These are phyloP conservation scores for Listronotus oregonensis DNA, from an alignment of 1,140 invertebrate species.

Conservation along the genomic window DNA sequence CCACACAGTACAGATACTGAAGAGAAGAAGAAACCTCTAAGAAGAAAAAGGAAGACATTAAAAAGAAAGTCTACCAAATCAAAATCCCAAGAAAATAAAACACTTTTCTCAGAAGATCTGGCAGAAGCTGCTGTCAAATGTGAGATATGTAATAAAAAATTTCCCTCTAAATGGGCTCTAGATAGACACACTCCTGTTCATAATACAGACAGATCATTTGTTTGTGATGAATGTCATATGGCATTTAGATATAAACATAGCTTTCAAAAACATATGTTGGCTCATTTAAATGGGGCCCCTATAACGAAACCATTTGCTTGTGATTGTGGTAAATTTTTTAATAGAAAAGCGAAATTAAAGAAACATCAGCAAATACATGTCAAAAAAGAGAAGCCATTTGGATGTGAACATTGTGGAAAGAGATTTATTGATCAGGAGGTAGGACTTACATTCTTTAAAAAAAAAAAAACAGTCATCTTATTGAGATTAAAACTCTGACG, in stretches of 20 bases:
- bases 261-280: slow-evolving; percentile 20
- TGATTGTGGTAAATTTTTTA: slow-evolving; percentile 31
- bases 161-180: slow-evolving; percentile 28
- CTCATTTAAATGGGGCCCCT: slow-evolving; percentile 14
- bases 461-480: too few relatives aligned
- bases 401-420: slow-evolving; percentile 59
- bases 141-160: slow-evolving; percentile 24
- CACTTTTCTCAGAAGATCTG: slow-evolving; percentile 9
- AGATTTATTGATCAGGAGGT: slow-evolving; percentile 35
- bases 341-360: slow-evolving; percentile 25
- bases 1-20: neutral
- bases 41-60: neutral
- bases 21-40: neutral
- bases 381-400: slow-evolving; percentile 61
- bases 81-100: neutral
- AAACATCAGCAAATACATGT: slow-evolving; percentile 32
- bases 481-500: too few relatives aligned
- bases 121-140: slow-evolving; percentile 12
- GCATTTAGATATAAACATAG: slow-evolving; percentile 33
- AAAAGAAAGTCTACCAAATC: slow-evolving; percentile 6
- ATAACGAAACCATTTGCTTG: slow-evolving; percentile 27
- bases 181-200: slow-evolving; percentile 21
- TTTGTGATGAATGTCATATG: slow-evolving; percentile 21
- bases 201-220: slow-evolving; percentile 10
- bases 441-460: neutral